These are phyloP conservation scores for Polyodon spathula DNA, from an alignment of 2,113 vertebrate species.

Conservation along the genomic window DNA sequence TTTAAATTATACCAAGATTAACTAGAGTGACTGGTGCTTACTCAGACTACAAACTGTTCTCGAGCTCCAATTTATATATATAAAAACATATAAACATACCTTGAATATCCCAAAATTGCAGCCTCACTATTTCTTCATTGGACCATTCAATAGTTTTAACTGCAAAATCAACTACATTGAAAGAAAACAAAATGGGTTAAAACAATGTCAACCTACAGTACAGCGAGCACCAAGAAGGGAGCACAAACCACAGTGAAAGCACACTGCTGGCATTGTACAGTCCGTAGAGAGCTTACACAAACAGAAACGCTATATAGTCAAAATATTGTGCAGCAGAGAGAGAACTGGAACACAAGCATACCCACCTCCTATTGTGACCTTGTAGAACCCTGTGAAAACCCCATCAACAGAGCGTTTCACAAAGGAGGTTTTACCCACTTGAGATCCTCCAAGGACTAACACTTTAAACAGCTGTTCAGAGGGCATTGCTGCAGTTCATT, in stretches of 20 bases:
- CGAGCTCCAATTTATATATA: not conserved
- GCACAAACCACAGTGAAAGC: too few relatives aligned
- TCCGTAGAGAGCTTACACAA: too few relatives aligned
- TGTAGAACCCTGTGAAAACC: constrained; percentile 5
- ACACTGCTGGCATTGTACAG: too few relatives aligned
- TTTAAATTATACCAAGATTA: too few relatives aligned
- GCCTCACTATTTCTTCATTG: constrained; percentile 1
- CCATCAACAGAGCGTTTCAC: constrained; percentile 2
- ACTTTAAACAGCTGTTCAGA: constrained; percentile 8
- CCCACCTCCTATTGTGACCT: constrained; percentile 13
- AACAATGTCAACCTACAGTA: too few relatives aligned
- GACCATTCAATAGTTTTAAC: constrained; percentile 11
- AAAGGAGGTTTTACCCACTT: constrained; percentile 15
- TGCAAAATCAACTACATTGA: constrained; percentile 8
- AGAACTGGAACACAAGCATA: not conserved
- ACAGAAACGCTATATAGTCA: too few relatives aligned
- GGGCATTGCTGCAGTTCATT: not conserved
- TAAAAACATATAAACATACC: not conserved
- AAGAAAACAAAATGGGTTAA: not conserved
- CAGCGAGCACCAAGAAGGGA: too few relatives aligned
- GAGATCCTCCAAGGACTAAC: not conserved
- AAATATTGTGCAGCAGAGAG: not conserved
- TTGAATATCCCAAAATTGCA: constrained; percentile 15
- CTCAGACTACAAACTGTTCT: too few relatives aligned
- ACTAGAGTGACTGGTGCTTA: too few relatives aligned